Evolutionary conservation across 2,113 vertebrate species (phyloP).

Genomic region (Daphoenositta chrysoptera): DNA sequence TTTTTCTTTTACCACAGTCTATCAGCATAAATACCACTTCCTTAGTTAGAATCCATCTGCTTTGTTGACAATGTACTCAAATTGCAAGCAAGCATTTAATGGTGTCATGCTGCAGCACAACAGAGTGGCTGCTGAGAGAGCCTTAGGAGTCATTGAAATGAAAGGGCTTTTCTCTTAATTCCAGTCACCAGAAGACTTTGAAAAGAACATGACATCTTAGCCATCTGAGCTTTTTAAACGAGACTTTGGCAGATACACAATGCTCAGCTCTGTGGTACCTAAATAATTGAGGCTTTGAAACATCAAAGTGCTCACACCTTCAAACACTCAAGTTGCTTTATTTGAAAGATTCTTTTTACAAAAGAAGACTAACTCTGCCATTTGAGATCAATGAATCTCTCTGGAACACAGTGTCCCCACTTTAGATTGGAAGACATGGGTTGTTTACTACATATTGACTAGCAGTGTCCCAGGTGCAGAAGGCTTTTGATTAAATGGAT

Average conservation of each 20-base stretch:
- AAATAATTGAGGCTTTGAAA: constrained; percentile 79
- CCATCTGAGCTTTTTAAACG: constrained; percentile 68
- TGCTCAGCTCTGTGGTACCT: constrained; percentile 69
- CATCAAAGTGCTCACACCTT: constrained; percentile 76
- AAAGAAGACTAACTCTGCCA: constrained; percentile 63
- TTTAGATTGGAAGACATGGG: constrained; percentile 52
- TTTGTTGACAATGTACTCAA: constrained; percentile 55
- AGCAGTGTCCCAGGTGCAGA: constrained; percentile 27
- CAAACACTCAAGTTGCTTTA: constrained; percentile 73
- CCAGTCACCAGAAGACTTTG: constrained; percentile 66
- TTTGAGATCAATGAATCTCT: constrained; percentile 72
- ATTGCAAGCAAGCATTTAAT: constrained; percentile 63
- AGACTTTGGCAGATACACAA: constrained; percentile 68
- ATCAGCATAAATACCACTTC: constrained; percentile 49
- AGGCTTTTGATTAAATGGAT: constrained; percentile 59
- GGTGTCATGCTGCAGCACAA: constrained; percentile 42
- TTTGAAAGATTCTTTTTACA: constrained; percentile 72
- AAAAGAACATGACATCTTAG: constrained; percentile 70
- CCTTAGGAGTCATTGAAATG: constrained; percentile 64
- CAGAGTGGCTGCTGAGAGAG: constrained; percentile 38
- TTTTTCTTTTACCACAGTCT: constrained; percentile 12
- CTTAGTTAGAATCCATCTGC: constrained; percentile 41
- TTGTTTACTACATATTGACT: constrained; percentile 65
- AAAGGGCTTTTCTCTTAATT: constrained; percentile 72
- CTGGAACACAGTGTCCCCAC: constrained; percentile 27